Evolutionary conservation across 2,113 vertebrate genomes (phyloP).

Genomic region (Protomyctophum bolini): DNA sequence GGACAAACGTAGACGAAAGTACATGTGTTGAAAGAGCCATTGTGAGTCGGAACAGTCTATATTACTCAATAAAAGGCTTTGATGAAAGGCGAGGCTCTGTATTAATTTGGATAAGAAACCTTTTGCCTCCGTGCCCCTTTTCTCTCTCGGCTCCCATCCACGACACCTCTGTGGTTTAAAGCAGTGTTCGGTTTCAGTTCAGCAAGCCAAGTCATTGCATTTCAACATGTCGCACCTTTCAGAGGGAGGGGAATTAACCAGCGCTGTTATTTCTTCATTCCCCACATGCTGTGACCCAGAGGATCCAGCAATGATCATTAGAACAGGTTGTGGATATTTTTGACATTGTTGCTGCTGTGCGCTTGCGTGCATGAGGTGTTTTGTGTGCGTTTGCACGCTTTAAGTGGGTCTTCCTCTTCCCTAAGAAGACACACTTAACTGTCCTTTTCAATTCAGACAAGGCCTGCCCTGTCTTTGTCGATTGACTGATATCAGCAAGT

Average conservation of each 20-base stretch:
- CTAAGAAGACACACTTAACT: conserved; percentile 20
- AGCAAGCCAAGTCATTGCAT: conserved; percentile 81
- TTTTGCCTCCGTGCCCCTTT: conserved; percentile 74
- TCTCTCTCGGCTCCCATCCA: conserved; percentile 78
- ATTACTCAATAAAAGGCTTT: conserved; percentile 70
- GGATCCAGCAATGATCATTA: conserved; percentile 17
- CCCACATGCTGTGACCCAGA: conserved; percentile 47
- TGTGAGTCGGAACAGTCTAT: conserved; percentile 70
- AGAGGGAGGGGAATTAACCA: conserved; percentile 70
- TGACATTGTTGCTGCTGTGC: conserved; percentile 37
- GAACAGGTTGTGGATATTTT: conserved; percentile 46
- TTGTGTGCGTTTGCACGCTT: conserved; percentile 35
- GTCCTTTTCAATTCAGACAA: conserved; percentile 39
- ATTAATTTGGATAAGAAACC: conserved; percentile 78
- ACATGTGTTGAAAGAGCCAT: conserved; percentile 67
- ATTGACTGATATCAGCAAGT: conserved; percentile 35
- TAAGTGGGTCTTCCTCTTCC: conserved; percentile 30
- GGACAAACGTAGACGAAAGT: neutral
- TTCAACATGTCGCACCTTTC: conserved; percentile 75
- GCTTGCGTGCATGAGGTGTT: neutral
- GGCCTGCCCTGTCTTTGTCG: conserved; percentile 34
- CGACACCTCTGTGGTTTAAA: conserved; percentile 76
- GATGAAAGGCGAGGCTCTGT: conserved; percentile 71
- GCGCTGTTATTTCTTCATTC: conserved; percentile 70
- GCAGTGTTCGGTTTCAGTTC: conserved; percentile 78